Percentiles rank a stretch among this genome's conserved stretches.
Conservation (phyloP, 2,797 vertebrate species). For the Periparus ater region DNA sequence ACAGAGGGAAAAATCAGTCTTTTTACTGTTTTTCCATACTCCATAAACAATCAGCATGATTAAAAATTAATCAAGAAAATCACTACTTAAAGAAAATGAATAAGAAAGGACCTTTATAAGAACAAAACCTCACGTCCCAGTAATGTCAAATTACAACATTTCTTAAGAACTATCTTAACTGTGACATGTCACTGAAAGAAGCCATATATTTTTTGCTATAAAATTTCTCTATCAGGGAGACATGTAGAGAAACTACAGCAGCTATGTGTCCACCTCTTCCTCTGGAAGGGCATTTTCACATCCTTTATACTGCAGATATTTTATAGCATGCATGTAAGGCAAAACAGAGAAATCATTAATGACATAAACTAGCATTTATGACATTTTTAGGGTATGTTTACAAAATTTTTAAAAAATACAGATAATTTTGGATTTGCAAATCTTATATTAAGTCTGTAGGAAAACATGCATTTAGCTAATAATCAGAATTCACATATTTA, state of each 20-base stretch:
- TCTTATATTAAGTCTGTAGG: neutral
- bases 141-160: neutral
- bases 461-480: neutral
- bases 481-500: neutral
- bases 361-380: neutral
- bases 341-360: neutral
- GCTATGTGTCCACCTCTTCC: neutral
- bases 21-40: neutral
- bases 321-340: neutral
- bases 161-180: neutral
- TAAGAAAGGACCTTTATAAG: neutral
- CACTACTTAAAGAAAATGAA: neutral
- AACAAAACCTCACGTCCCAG: neutral
- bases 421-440: neutral
- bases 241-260: neutral
- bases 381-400: neutral
- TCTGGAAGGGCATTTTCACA: neutral
- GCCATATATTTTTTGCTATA: neutral
- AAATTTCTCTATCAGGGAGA: neutral
- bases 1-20: neutral
- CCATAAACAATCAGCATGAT: neutral
- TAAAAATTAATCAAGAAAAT: neutral
- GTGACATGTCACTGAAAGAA: neutral
- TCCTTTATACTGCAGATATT: neutral
- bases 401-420: neutral